Base-by-base conservation (phyloP, 2,888 invertebrate species). In the Dryococelus australis region DNA sequence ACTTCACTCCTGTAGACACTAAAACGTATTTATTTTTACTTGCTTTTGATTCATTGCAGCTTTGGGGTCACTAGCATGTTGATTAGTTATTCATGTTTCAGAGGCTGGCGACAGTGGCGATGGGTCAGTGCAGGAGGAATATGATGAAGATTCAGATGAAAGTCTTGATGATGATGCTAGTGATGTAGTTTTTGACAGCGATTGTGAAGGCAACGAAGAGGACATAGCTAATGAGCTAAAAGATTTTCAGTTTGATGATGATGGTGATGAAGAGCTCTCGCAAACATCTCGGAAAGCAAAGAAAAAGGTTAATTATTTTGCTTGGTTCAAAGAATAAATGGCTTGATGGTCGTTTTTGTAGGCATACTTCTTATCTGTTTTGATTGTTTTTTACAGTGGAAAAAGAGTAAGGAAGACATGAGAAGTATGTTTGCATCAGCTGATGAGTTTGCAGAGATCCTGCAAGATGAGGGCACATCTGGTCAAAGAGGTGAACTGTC, bases 361-460 rank as follows among this genome's bases (percentile, higher is more conserved):
- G 1, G 35, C 35, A 35, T 35, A 35, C 35, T 35, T 35, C 35
- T 35, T 35, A 35, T 35, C 2, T 3, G 1, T 35, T 35, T 35
- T 35, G 35, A 35, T 35, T 35, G 51, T 51, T 12, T 65, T 24
- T n/a, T 8, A 24, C 65, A 87, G 87, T 89, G 89, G 88, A 88
- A 79, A 43, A 81, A 80, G n/a, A 43, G 85, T n/a, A 86, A 89
- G 86, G 47, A 88, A 65, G 88, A 90, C 24, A 91, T 91, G 84
- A 90, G 90, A n/a, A 92, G 92, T 85, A 90, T 97, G 65, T 97
- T 97, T 92, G 97, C 97, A 4, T 96, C 97, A 0, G 97, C 97
- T 0, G 98, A 98, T 92, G 96, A 98, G 92, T 98, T 98, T 93
- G 96, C 98, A 0, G 96, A 97, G 84, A 93, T 98, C 90, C 93